These are phyloP conservation scores for Tinamus major DNA, from an alignment of 2,797 vertebrate genomes.

Conservation along the genomic window DNA sequence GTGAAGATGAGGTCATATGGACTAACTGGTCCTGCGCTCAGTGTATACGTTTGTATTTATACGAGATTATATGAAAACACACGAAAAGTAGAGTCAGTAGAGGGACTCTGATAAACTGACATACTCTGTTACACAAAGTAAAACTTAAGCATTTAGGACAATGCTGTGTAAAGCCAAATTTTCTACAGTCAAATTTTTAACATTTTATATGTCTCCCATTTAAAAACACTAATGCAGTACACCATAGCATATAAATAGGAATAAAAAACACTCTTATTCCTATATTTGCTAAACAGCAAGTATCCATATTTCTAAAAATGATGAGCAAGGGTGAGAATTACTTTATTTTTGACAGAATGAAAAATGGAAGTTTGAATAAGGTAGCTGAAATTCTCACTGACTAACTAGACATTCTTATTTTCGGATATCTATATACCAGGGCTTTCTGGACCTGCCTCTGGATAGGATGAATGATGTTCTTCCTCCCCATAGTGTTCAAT, in stretches of 20 bases:
- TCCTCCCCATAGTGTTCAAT: background rate
- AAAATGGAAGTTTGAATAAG: background rate
- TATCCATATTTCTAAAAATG: background rate
- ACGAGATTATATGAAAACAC: background rate
- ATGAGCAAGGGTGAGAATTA: background rate
- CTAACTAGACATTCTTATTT: background rate
- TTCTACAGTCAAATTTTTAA: background rate
- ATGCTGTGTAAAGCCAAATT: background rate
- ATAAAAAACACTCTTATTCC: background rate
- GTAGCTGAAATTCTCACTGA: background rate
- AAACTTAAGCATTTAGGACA: background rate
- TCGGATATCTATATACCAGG: fast-evolving
- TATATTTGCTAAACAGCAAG: background rate
- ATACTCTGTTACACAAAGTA: background rate
- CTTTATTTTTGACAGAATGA: background rate
- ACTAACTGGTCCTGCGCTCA: background rate
- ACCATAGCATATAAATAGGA: background rate
- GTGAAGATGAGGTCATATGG: background rate
- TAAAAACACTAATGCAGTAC: background rate
- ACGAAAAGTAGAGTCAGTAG: constrained; percentile 40
- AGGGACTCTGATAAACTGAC: background rate
- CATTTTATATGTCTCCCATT: background rate
- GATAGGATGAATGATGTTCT: background rate
- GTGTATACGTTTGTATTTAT: background rate
- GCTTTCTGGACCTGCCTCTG: background rate